Evolutionary conservation across 2,888 invertebrate species (phyloP).

Genomic region (Rapana venosa): DNA sequence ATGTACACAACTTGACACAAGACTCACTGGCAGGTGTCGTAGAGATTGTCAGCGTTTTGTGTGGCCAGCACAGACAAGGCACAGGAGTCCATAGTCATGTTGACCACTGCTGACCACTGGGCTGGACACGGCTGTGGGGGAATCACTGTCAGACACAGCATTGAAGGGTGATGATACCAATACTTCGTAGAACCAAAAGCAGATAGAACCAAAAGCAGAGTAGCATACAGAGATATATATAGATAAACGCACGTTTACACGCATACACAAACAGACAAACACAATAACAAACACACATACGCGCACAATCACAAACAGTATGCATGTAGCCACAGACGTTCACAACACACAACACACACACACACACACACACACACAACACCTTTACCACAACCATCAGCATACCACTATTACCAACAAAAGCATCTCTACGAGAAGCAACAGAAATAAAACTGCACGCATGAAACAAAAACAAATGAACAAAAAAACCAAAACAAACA

Average conservation of each 20-base stretch:
- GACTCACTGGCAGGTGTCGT: constrained; percentile 12
- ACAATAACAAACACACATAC: not conserved
- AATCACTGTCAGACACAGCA: not conserved
- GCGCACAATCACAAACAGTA: not conserved
- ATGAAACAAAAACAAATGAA: too few relatives aligned
- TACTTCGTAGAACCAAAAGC: too few relatives aligned
- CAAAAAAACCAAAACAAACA: too few relatives aligned
- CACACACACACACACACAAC: not conserved
- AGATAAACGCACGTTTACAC: not conserved
- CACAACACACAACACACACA: not conserved
- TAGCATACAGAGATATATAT: not conserved
- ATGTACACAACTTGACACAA: not conserved
- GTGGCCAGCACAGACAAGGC: not conserved
- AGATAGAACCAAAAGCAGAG: too few relatives aligned
- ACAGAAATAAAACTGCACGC: too few relatives aligned
- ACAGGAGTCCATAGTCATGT: not conserved
- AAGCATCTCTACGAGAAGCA: too few relatives aligned
- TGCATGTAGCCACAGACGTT: not conserved
- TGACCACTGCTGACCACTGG: not conserved
- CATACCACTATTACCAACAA: too few relatives aligned
- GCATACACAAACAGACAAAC: not conserved
- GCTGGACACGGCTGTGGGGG: not conserved
- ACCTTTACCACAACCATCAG: too few relatives aligned
- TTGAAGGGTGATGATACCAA: too few relatives aligned
- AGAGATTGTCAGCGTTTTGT: not conserved